Evolutionary conservation across 1,140 invertebrate genomes (phyloP), one percentile per base, ranked within the genome.

Genomic region (Pseudomyrmex gracilis): DNA sequence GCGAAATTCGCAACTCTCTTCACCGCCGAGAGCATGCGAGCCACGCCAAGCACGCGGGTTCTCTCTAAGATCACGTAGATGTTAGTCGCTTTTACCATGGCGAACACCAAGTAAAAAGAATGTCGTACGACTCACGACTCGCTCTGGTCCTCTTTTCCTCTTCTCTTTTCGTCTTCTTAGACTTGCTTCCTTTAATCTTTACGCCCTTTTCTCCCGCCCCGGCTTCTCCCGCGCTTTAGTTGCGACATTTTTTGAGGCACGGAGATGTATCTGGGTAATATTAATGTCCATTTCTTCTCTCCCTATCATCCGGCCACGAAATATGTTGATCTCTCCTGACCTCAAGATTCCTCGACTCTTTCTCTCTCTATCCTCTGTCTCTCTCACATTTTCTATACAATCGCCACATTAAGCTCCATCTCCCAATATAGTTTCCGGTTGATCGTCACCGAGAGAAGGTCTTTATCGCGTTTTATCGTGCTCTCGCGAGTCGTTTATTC

Each of bases 211-310:
- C 24, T 76, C 74, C 60, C 66, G 45, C 83, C 86, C 85, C 67
- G 85, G 92, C 92, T 93, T 89, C 89, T 92, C 90, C 91, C 89
- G 90, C 91, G 93, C 92, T 93, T 93, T 92, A 93, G 89, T 92
- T 90, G 92, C 92, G 90, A 90, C 86, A 92, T 90, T 86, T 86
- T 86, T 73, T 80, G 85, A 92, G 90, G 87, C 89, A 91, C 91
- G 73, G 91, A 76, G 70, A 70, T 80, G 82, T 82, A 73, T 85
- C 49, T 77, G 74, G 53, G 70, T 82, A 34, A 73, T 67, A 77
- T 73, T 68, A 60, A 73, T 78, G 17, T 85, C 51, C 74, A 70
- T 71, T 64, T 67, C 15, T 24, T 22, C 74, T 63, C 13, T 13
- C 55, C 57, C 43, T 34, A 51, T 20, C 12, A 7, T 34, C 49